These are phyloP conservation scores for Kryptolebias marmoratus DNA, from an alignment of 2,113 vertebrate species.

Conservation along the genomic window DNA sequence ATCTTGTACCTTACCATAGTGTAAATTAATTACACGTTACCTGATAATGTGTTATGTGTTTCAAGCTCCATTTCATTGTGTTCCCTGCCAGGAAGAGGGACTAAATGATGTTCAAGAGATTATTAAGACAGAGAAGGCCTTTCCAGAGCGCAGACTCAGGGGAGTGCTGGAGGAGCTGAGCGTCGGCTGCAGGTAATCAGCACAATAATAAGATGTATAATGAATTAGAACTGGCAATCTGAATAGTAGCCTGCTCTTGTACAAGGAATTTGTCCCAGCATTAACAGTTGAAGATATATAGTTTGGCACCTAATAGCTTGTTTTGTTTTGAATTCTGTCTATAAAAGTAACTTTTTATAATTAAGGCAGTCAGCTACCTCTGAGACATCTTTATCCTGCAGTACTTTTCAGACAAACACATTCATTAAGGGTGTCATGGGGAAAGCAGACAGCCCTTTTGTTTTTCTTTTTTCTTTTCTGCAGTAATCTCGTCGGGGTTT, in stretches of 20 bases:
- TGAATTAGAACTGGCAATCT: conserved; percentile 2
- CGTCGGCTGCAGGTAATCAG: conserved; percentile 86
- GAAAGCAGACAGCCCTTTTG: background rate
- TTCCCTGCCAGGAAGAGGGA: conserved; percentile 88
- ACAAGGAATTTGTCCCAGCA: background rate
- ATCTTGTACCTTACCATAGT: background rate
- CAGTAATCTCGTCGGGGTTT: background rate
- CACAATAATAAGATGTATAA: conserved; percentile 11
- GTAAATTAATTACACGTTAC: background rate
- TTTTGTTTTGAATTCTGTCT: background rate
- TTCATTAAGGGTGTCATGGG: conserved; percentile 13
- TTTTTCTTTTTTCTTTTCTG: background rate
- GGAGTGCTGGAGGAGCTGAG: conserved; percentile 95
- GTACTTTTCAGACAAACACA: conserved; percentile 4
- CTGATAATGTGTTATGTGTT: background rate
- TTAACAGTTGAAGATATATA: background rate
- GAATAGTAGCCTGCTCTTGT: background rate
- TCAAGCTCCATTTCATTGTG: conserved; percentile 1
- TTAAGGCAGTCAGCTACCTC: conserved; percentile 2
- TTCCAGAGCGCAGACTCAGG: conserved; percentile 92
- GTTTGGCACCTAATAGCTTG: background rate
- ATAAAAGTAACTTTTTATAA: background rate
- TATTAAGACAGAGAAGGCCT: conserved; percentile 95
- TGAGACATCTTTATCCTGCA: conserved; percentile 16
- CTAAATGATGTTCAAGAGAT: conserved; percentile 97